Conservation (phyloP, 2,797 vertebrate species). For the Gallinago stenura region DNA sequence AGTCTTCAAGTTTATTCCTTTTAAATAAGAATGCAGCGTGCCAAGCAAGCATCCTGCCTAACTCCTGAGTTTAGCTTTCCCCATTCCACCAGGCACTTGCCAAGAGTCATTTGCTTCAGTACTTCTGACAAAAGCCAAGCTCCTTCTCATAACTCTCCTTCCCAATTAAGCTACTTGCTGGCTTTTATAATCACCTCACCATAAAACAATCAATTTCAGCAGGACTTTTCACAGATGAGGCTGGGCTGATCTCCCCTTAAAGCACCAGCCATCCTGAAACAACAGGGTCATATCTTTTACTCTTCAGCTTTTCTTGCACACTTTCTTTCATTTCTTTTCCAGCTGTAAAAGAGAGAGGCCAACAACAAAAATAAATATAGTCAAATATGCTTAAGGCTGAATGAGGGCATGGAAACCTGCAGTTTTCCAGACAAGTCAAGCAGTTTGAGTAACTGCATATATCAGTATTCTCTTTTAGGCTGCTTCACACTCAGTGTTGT, state of each 20-base stretch:
- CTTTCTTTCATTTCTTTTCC: background rate
- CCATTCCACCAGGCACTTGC: slow-evolving; percentile 21
- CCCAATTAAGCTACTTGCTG: slow-evolving; percentile 64
- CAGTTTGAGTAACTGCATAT: background rate
- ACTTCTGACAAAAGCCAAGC: slow-evolving; percentile 43
- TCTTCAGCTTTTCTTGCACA: background rate
- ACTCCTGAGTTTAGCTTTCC: slow-evolving; percentile 12
- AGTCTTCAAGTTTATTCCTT: background rate
- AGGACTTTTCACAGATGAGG: slow-evolving; percentile 34
- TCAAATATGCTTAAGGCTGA: background rate
- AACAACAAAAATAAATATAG: slow-evolving; percentile 7
- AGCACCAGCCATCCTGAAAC: background rate
- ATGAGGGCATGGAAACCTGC: background rate
- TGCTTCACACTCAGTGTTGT: background rate
- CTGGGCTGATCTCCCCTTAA: background rate
- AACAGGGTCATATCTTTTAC: background rate
- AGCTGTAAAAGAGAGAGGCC: background rate
- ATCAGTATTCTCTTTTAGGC: background rate
- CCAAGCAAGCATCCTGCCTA: background rate
- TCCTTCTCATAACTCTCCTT: slow-evolving; percentile 50
- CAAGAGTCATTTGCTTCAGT: slow-evolving; percentile 46
- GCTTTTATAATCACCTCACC: slow-evolving; percentile 60
- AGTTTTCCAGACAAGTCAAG: background rate
- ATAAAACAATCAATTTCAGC: slow-evolving; percentile 46
- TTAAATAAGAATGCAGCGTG: background rate